Percentiles rank a stretch among this genome's conserved stretches.
These are phyloP conservation scores for Champsocephalus gunnari DNA, from an alignment of 2,797 vertebrate species.

Conservation along the genomic window DNA sequence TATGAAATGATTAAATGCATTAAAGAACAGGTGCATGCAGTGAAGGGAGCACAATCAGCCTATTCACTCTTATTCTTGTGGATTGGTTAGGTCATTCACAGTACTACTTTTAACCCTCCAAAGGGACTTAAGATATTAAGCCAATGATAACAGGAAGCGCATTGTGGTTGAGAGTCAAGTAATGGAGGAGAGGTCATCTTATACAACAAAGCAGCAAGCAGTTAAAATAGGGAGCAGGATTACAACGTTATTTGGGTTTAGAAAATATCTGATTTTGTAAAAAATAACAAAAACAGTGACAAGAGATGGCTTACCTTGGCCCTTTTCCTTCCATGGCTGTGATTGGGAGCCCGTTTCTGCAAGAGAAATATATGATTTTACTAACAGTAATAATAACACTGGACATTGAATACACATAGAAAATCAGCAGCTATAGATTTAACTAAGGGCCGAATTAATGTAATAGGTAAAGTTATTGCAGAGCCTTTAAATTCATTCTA, in stretches of 20 bases:
- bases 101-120: slow-evolving; percentile 20
- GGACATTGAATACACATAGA: not conserved
- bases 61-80: not conserved
- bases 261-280: slow-evolving; percentile 3
- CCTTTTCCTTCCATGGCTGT: slow-evolving; percentile 95
- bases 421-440: not conserved
- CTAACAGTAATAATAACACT: not conserved
- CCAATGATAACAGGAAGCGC: slow-evolving; percentile 34
- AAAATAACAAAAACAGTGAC: not conserved
- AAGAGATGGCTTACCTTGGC: slow-evolving; percentile 89
- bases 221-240: slow-evolving; percentile 26
- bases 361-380: slow-evolving; percentile 34
- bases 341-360: slow-evolving; percentile 92
- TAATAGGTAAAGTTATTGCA: not conserved
- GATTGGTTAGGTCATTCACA: slow-evolving; percentile 5
- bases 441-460: not conserved
- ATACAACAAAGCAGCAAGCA: slow-evolving; percentile 11
- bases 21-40: not conserved
- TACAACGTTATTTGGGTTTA: slow-evolving; percentile 12
- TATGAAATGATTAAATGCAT: no score
- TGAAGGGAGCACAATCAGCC: not conserved
- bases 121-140: slow-evolving; percentile 35
- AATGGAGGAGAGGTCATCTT: slow-evolving; percentile 11
- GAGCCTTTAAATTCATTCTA: not conserved
- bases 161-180: slow-evolving; percentile 49